Conservation (phyloP, 2,113 vertebrate species). For the Pangasianodon hypophthalmus region DNA sequence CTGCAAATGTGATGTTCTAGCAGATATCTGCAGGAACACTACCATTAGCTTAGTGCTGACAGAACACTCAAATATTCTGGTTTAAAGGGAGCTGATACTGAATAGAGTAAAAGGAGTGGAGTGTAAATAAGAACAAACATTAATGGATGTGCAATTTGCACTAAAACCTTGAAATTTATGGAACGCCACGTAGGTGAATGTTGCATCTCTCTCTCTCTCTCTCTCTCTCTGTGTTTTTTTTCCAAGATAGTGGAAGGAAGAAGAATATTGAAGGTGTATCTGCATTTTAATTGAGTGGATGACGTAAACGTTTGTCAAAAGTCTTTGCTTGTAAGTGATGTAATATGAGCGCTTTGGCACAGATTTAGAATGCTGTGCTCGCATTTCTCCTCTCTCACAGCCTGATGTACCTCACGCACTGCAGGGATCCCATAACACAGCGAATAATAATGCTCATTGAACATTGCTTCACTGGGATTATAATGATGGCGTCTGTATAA, state of each 20-base stretch:
- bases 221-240: background rate
- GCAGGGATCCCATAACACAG: background rate
- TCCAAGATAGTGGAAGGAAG: background rate
- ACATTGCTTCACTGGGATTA: background rate
- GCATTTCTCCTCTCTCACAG: background rate
- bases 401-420: background rate
- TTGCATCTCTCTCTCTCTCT: background rate
- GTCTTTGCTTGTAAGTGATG: conserved; percentile 2
- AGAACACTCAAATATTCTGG: background rate
- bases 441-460: background rate
- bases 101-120: background rate
- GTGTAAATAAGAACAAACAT: background rate
- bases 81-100: background rate
- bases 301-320: background rate
- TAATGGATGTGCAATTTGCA: background rate
- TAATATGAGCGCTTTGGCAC: background rate
- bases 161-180: background rate
- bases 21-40: background rate
- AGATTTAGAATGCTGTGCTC: conserved; percentile 2
- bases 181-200: background rate
- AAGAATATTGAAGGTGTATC: background rate
- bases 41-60: background rate
- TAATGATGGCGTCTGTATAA: background rate
- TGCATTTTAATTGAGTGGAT: background rate
- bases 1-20: background rate